Percentiles rank a stretch among this genome's conserved stretches.
Evolutionary conservation across 2,113 vertebrate genomes (phyloP).

Genomic region (Catharus bicknelli): DNA sequence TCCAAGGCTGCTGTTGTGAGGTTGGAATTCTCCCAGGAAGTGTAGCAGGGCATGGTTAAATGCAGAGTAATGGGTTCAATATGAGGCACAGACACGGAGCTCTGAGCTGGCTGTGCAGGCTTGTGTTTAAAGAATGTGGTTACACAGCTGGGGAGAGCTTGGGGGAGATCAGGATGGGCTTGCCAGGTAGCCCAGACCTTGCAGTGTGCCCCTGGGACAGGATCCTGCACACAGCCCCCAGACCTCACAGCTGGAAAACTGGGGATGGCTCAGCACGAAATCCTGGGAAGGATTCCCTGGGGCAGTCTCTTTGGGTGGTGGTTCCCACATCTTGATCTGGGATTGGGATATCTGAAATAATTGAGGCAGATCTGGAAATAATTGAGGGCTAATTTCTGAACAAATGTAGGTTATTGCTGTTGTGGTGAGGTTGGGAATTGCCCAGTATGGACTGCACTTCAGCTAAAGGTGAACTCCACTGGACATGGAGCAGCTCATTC

Average conservation of each 20-base stretch:
- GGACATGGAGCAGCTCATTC: background rate
- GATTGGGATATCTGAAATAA: background rate
- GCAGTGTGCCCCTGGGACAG: background rate
- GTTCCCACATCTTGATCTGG: constrained; percentile 16
- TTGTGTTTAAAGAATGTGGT: background rate
- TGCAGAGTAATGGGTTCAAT: constrained; percentile 38
- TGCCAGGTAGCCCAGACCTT: background rate
- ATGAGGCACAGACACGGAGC: background rate
- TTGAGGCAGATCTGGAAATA: constrained; percentile 42
- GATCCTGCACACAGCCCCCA: background rate
- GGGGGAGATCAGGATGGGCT: background rate
- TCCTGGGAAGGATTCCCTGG: background rate
- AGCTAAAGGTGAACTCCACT: background rate
- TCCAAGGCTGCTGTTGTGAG: background rate
- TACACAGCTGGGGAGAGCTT: background rate
- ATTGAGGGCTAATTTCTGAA: constrained; percentile 25
- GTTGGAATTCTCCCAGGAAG: constrained; percentile 56
- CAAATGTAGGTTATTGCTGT: constrained; percentile 37
- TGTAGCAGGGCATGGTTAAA: constrained; percentile 11
- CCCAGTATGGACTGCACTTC: background rate
- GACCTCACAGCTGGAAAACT: constrained; percentile 25
- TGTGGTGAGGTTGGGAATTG: constrained; percentile 37
- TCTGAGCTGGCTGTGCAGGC: background rate
- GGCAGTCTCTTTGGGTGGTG: constrained; percentile 37
- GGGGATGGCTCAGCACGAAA: background rate